Evolutionary conservation across 2,113 vertebrate species (phyloP).

Genomic region (Excalfactoria chinensis): DNA sequence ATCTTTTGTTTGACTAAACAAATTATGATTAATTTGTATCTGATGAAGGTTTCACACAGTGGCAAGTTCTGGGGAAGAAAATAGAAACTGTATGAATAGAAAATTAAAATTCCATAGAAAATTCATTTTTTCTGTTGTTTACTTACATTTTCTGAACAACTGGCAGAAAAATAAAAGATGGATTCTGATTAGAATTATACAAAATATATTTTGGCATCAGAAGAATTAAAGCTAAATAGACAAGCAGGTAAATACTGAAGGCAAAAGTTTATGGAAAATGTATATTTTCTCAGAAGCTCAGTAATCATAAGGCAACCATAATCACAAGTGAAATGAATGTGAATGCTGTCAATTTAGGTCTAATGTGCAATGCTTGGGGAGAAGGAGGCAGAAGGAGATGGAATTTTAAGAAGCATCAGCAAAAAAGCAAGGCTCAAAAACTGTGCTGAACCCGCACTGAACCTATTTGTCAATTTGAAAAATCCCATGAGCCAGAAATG

Average conservation of each 20-base stretch:
- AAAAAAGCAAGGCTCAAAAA: not conserved
- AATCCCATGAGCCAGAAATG: constrained; percentile 30
- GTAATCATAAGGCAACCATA: not conserved
- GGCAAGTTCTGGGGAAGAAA: not conserved
- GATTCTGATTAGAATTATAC: not conserved
- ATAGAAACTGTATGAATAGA: not conserved
- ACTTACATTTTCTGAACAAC: not conserved
- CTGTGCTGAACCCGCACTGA: not conserved
- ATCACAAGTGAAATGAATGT: not conserved
- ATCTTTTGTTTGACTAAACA: not conserved
- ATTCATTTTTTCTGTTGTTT: not conserved
- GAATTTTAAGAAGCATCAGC: constrained; percentile 18
- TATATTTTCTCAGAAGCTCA: not conserved
- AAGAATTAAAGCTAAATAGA: not conserved
- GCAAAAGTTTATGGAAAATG: not conserved
- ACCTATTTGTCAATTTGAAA: constrained; percentile 57
- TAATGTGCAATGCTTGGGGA: constrained; percentile 1
- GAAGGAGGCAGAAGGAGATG: not conserved
- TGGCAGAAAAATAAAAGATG: not conserved
- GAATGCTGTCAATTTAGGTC: not conserved
- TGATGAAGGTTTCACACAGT: not conserved
- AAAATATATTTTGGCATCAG: not conserved
- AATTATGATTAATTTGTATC: not conserved
- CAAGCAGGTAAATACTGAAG: constrained; percentile 20
- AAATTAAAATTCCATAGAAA: not conserved